A percentile compares a stretch with the other conserved stretches of the same genome.
Evolutionary conservation across 1,140 invertebrate genomes (phyloP).

Genomic region (Papilio aristodemus): DNA sequence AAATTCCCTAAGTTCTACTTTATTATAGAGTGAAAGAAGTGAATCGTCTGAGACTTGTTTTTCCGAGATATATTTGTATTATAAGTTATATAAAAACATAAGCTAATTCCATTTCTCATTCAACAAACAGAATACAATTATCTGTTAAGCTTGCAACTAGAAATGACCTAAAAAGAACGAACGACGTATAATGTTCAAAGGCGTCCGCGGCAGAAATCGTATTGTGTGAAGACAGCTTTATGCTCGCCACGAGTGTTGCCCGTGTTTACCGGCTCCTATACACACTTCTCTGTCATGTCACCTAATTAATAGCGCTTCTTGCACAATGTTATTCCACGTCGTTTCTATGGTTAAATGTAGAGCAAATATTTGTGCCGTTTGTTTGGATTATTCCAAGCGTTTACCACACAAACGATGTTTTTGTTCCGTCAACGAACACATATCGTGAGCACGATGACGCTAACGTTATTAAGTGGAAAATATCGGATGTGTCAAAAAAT

Average conservation of each 20-base stretch:
- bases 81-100: too few relatives aligned
- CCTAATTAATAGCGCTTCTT: slow-evolving; percentile 37
- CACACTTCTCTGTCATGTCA: slow-evolving; percentile 44
- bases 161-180: slow-evolving; percentile 61
- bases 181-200: slow-evolving; percentile 52
- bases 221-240: slow-evolving; percentile 51
- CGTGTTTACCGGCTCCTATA: slow-evolving; percentile 40
- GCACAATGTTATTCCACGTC: slow-evolving; percentile 29
- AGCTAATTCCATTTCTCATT: slow-evolving; percentile 40
- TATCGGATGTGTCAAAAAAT: neutral
- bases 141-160: slow-evolving; percentile 57
- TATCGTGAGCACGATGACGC: slow-evolving; percentile 5
- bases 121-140: slow-evolving; percentile 51
- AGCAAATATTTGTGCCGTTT: slow-evolving; percentile 28
- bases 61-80: too few relatives aligned
- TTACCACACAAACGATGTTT: slow-evolving; percentile 25
- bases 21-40: too few relatives aligned
- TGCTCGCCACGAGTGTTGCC: slow-evolving; percentile 40
- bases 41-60: too few relatives aligned
- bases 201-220: slow-evolving; percentile 55
- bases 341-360: slow-evolving; percentile 31
- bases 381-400: slow-evolving; percentile 24
- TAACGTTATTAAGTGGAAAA: slow-evolving; percentile 6
- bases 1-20: too few relatives aligned
- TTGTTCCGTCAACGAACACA: slow-evolving; percentile 11